phyloP scores from a whole-genome alignment of 2,888 invertebrate genomes.

The Rhagonycha lutea region DNA sequence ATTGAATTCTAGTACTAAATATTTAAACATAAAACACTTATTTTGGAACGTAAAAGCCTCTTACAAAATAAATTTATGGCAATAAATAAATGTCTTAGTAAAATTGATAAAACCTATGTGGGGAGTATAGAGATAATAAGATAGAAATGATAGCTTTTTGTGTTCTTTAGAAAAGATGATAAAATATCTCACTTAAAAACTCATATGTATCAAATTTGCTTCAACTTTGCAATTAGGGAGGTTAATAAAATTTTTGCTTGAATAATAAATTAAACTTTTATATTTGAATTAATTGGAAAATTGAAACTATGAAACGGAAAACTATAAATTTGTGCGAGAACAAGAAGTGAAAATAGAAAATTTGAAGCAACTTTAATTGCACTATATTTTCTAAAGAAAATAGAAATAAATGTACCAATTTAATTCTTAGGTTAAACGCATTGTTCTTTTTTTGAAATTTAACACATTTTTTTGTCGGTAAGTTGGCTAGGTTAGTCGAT shows the following conservation, averaged over 20 bases:
- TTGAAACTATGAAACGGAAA: not conserved
- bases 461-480: not conserved
- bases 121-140: not conserved
- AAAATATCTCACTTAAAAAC: not conserved
- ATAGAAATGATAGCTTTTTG: not conserved
- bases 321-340: not conserved
- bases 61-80: not conserved
- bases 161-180: not conserved
- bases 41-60: not conserved
- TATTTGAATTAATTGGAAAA: not conserved
- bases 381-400: not conserved
- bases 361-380: not conserved
- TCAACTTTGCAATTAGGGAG: not conserved
- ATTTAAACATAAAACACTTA: not conserved
- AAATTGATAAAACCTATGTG: not conserved
- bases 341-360: no score
- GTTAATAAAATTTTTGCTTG: not conserved
- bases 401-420: not conserved
- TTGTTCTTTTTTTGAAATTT: not conserved
- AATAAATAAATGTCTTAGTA: not conserved
- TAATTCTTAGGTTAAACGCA: not conserved
- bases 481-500: slow-evolving; percentile 6
- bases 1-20: not conserved
- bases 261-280: not conserved
- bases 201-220: not conserved